Base-by-base conservation (phyloP, 1,140 invertebrate genomes). In the Wiebesia pumilae region DNA sequence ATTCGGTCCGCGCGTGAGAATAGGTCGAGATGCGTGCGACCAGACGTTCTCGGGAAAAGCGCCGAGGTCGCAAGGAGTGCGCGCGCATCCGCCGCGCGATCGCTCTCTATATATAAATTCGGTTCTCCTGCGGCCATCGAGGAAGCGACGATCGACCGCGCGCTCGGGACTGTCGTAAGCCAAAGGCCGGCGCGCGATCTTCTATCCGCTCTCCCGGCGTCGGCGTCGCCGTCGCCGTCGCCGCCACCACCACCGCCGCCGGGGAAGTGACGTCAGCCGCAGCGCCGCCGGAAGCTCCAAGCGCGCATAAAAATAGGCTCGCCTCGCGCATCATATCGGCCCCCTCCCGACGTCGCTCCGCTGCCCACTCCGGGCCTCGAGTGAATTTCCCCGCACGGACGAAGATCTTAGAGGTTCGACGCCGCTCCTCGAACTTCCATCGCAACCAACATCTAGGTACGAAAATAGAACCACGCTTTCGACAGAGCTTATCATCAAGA, bases 251-350 rank as follows among this genome's bases (percentile, higher is more conserved):
- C 71, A 47, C 27, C 35, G 38, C 38, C 12, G 69, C 9, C 38
- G 71, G 81, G 75, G 62, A 79, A 85, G 43, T 80, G 77, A 85
- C 83, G 75, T 85, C 62, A 73, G 58, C 40, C n/a, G n/a, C 77
- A 21, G 14, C 83, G 58, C 73, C 83, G 73, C 43, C 83, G 83
- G 83, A 84, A 78, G 58, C 75, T 38, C 71, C 71, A 7, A 43
- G 40, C 35, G 71, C 71, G 71, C 71, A 75, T 75, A 75, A 75
- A 75, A 75, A 75, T 43, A 75, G 40, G 71, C 71, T 75, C 24
- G 33, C 40, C 71, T 21, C 73, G 33, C 30, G 33, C 71, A 43
- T 43, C n/a, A n/a, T 75, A 43, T 75, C 38, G 40, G 21, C 24
- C 3, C 38, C 38, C 16, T 38, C 40, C 7, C n/a, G 10, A 1